Evolutionary conservation across 2,888 invertebrate species (phyloP), one percentile per base, ranked within the genome.

Genomic region (Arctia plantaginis): DNA sequence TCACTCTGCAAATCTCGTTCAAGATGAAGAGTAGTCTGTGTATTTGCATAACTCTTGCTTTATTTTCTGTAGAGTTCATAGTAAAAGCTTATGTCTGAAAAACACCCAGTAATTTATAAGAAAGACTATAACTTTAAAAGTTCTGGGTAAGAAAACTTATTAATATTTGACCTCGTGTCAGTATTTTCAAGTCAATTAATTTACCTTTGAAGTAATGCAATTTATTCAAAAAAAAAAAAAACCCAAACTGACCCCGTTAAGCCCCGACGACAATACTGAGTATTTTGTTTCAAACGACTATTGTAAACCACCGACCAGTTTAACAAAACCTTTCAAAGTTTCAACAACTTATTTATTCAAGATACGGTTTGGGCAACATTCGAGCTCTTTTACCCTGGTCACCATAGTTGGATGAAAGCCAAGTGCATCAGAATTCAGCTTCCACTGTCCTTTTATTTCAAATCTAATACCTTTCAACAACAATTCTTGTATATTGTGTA

Each of bases 381-480:
- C 71, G 35, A 41, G 80, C 44, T 80, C 76, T 75, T 74, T 30
- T 47, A 69, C 1, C 20, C 33, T 79, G 77, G 84, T 74, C 20
- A 47, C 4, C 23, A 66, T 65, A 76, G 55, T 78, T 85, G 84
- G 85, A 78, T 3, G 3, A 20, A 18, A 65, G 84, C 84, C 84
- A 85, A 84, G 47, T 84, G 84, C 84, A 84, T 77, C 79, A 79
- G 72, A 85, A 82, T 81, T 85, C 71, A 75, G 80, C 76, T 76
- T 78, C 66, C 73, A 68, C 75, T 64, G 73, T 80, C 76, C 74
- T 78, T 75, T 75, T 74, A 77, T 78, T 81, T 74, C n/a, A n/a
- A n/a, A n/a, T n/a, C n/a, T n/a, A n/a, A n/a, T n/a, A n/a, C n/a
- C n/a, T n/a, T n/a, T n/a, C n/a, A n/a, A n/a, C n/a, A n/a, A n/a